Evolutionary conservation across 2,888 invertebrate species (phyloP).

Genomic region (Andrena minutula): DNA sequence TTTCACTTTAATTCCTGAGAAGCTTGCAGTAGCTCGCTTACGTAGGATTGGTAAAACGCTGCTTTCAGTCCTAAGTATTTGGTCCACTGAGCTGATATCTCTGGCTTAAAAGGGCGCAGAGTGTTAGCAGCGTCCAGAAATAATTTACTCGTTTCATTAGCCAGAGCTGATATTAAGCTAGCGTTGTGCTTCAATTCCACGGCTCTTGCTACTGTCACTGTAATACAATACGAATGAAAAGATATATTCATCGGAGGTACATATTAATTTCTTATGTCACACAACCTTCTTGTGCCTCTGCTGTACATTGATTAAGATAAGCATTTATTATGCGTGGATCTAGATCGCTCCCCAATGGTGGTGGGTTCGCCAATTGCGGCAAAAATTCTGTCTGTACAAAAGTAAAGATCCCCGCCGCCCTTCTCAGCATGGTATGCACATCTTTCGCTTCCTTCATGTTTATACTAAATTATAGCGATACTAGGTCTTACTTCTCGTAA

Average conservation of each 20-base stretch:
- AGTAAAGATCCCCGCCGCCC: slow-evolving; percentile 88
- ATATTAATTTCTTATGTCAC: slow-evolving; percentile 3
- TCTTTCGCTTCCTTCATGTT: slow-evolving; percentile 88
- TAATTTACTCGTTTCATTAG: slow-evolving; percentile 88
- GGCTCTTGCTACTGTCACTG: slow-evolving; percentile 88
- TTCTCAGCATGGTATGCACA: slow-evolving; percentile 87
- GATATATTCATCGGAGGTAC: background rate
- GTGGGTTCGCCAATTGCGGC: slow-evolving; percentile 81
- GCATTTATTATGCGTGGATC: slow-evolving; percentile 87
- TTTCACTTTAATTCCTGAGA: background rate
- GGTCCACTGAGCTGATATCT: slow-evolving; percentile 87
- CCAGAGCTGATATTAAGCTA: slow-evolving; percentile 87
- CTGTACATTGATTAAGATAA: slow-evolving; percentile 88
- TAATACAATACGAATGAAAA: slow-evolving; percentile 36
- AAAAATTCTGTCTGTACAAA: slow-evolving; percentile 86
- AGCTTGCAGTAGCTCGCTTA: slow-evolving; percentile 78
- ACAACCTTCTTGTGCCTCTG: slow-evolving; percentile 88
- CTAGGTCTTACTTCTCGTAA: slow-evolving; percentile 23
- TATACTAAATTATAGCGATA: slow-evolving; percentile 75
- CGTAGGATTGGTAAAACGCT: slow-evolving; percentile 87
- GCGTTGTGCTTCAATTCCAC: slow-evolving; percentile 88
- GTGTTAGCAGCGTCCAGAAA: slow-evolving; percentile 87
- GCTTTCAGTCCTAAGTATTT: slow-evolving; percentile 87
- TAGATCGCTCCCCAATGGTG: slow-evolving; percentile 86
- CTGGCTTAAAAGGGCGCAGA: slow-evolving; percentile 85